Evolutionary conservation across 2,113 vertebrate species (phyloP).

Genomic region (Hemiscyllium ocellatum): DNA sequence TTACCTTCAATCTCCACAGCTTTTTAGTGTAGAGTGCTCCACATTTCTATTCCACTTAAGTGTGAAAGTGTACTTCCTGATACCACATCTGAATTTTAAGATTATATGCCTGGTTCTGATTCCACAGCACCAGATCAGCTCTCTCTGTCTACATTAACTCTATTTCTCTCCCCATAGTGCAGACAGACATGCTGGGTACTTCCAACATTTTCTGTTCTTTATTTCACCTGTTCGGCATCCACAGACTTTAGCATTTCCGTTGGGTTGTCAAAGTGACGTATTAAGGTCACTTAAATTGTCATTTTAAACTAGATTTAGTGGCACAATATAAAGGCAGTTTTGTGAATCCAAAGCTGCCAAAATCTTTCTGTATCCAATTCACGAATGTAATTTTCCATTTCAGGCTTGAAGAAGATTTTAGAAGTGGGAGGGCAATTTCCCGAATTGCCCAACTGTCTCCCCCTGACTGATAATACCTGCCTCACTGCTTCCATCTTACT

Average conservation of each 20-base stretch:
- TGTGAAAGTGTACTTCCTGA: neutral
- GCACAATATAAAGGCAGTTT: neutral
- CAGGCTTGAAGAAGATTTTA: conserved; percentile 90
- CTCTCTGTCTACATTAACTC: neutral
- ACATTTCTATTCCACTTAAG: neutral
- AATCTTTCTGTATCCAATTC: neutral
- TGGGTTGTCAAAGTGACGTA: neutral
- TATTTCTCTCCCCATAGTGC: neutral
- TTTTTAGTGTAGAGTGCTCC: neutral
- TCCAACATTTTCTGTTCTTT: neutral
- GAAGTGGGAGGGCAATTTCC: conserved; percentile 87
- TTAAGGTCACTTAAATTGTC: neutral
- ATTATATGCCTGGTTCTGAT: neutral
- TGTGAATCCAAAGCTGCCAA: neutral
- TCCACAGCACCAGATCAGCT: neutral
- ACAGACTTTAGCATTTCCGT: neutral
- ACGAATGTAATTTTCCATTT: neutral
- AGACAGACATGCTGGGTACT: neutral
- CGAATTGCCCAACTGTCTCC: conserved; percentile 81
- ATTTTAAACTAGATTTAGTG: neutral
- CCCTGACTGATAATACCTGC: conserved; percentile 84
- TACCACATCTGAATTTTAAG: neutral
- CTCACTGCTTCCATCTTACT: conserved; percentile 86
- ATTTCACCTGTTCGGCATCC: neutral
- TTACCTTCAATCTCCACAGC: neutral